These are phyloP conservation scores for Epizoanthus fatuus DNA, from an alignment of 92 coral and sea anemone genomes.

Conservation along the genomic window DNA sequence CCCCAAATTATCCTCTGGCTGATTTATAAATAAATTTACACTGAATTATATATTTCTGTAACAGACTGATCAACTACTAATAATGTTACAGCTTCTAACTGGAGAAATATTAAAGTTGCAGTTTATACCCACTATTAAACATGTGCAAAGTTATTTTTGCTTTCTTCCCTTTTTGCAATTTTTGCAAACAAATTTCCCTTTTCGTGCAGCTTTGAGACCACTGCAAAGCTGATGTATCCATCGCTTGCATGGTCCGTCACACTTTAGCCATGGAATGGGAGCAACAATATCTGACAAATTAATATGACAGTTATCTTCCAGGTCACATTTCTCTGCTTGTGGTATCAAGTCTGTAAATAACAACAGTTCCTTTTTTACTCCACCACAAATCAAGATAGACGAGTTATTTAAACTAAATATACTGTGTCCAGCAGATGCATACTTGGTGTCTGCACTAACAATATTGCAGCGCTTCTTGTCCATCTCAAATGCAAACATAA, in stretches of 20 bases:
- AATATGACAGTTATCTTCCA: neutral
- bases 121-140: no score
- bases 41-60: no score
- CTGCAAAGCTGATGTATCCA: slow-evolving; percentile 34
- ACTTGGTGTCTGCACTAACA: neutral
- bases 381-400: slow-evolving; percentile 45
- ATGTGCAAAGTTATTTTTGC: no score
- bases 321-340: slow-evolving; percentile 17
- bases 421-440: slow-evolving; percentile 55
- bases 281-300: neutral
- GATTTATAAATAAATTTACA: no score
- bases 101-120: no score
- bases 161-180: no score
- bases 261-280: slow-evolving; percentile 12
- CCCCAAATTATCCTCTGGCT: no score
- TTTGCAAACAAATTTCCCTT: no score
- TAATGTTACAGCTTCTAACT: no score
- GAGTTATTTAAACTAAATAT: slow-evolving; percentile 35
- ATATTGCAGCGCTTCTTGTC: slow-evolving; percentile 18
- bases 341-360: slow-evolving; percentile 22
- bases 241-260: slow-evolving; percentile 26
- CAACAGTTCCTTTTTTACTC: slow-evolving; percentile 47
- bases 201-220: slow-evolving; percentile 5
- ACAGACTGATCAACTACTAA: no score
- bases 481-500: slow-evolving; percentile 37